phyloP scores from a whole-genome alignment of 2,888 invertebrate genomes.

The Synanthedon vespiformis region DNA sequence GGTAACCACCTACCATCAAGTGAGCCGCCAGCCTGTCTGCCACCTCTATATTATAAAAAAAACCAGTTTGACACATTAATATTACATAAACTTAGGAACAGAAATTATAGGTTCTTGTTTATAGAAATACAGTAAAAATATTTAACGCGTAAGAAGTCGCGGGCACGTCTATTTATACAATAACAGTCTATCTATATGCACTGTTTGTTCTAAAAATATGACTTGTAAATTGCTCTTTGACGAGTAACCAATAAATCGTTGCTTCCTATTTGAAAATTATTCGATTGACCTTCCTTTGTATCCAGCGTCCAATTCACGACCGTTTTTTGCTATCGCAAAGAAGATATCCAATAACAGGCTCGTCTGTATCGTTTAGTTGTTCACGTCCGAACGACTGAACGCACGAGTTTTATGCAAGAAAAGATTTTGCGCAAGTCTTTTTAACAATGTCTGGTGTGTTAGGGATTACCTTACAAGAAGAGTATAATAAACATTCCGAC shows the following conservation, averaged over 20 bases:
- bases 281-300: not conserved
- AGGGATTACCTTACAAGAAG: constrained; percentile 29
- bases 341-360: not conserved
- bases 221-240: not conserved
- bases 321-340: not conserved
- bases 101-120: too few relatives aligned
- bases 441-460: constrained; percentile 17
- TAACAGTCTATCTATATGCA: too few relatives aligned
- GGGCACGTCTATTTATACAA: too few relatives aligned
- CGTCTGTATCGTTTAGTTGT: not conserved
- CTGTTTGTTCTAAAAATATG: not conserved
- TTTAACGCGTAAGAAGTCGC: too few relatives aligned
- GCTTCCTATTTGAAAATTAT: not conserved
- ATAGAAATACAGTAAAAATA: too few relatives aligned
- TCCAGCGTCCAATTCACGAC: not conserved
- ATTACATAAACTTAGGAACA: too few relatives aligned
- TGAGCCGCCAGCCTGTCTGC: too few relatives aligned
- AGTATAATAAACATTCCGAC: constrained; percentile 68
- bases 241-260: not conserved
- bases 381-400: not conserved
- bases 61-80: too few relatives aligned
- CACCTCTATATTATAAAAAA: too few relatives aligned
- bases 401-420: too few relatives aligned
- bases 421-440: too few relatives aligned
- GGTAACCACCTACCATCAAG: too few relatives aligned